Evolutionary conservation across 2,888 invertebrate species (phyloP), one percentile per base, ranked within the genome.

Genomic region (Merodon equestris): DNA sequence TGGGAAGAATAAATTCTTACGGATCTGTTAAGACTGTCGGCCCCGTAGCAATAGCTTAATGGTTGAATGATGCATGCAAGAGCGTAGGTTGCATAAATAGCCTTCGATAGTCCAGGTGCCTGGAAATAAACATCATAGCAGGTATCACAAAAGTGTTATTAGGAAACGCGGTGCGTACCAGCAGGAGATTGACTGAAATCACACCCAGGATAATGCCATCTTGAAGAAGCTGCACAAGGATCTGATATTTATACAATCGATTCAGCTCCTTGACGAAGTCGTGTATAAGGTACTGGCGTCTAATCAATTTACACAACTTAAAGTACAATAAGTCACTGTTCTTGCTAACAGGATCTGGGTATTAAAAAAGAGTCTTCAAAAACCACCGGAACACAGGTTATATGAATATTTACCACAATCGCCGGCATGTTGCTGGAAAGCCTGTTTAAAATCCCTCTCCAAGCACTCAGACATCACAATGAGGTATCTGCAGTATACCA

Each of bases 401-500:
- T 4, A 27, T 7, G 15, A 9, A 15, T 13, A 13, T n/a, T 36
- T 10, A 45, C 27, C 44, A 18, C 5, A 5, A 9, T 14, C 5
- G n/a, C 5, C 10, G n/a, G 18, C 4, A 38, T 36, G 18, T 12
- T 3, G 13, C 7, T 50, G 40, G 1, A 76, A 64, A n/a, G 48
- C 27, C 0, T 9, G 9, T 13, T 64, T 53, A 1, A 53, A 64
- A 48, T 76, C 75, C 18, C 58, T 64, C 17, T 71, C 71, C 17
- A 76, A 57, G n/a, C 75, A 76, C 27, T 54, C 15, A 17, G 64
- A 42, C 17, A 71, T 47, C 19, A 58, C 71, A n/a, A 64, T 58
- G 0, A 76, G 44, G 34, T 76, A 76, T 71, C 58, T 71, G 12
- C 71, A 76, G n/a, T 64, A 48, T 14, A 48, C 54, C 64, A 76